Evolutionary conservation across 2,888 invertebrate genomes (phyloP).

Genomic region (Metellina segmentata): DNA sequence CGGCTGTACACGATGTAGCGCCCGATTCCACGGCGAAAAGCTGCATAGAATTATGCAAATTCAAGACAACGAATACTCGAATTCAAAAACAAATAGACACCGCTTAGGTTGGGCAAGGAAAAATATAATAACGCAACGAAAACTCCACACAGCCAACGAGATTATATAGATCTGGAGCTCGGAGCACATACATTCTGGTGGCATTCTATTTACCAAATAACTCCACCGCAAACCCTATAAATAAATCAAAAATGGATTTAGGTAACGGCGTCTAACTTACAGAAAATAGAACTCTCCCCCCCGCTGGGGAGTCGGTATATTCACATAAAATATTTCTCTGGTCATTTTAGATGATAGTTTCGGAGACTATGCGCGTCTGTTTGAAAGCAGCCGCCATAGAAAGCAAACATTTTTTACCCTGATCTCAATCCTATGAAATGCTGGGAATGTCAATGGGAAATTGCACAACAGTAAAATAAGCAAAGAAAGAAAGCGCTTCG

Average conservation of each 20-base stretch:
- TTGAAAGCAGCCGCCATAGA: no score
- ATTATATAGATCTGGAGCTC: constrained; percentile 21
- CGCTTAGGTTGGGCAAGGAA: background rate
- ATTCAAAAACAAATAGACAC: constrained; percentile 11
- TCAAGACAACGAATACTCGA: background rate
- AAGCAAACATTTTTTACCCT: no score
- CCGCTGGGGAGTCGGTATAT: constrained; percentile 14
- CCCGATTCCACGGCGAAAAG: background rate
- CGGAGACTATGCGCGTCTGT: background rate
- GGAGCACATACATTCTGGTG: constrained; percentile 3
- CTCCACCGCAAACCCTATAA: constrained; percentile 24
- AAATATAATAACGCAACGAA: background rate
- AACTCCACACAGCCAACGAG: constrained; percentile 14
- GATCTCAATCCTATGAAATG: no score
- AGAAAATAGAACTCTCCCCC: constrained; percentile 29
- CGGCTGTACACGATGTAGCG: no score
- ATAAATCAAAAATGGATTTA: constrained; percentile 65
- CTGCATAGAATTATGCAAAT: constrained; percentile 10
- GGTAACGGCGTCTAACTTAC: constrained; percentile 33
- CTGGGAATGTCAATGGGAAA: no score
- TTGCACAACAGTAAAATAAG: background rate
- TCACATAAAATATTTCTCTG: constrained; percentile 51
- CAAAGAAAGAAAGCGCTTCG: background rate
- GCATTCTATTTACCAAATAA: constrained; percentile 60
- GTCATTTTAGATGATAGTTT: constrained; percentile 54